These are phyloP conservation scores for Clarias fuscus DNA, from an alignment of 2,797 vertebrate species.

Conservation along the genomic window DNA sequence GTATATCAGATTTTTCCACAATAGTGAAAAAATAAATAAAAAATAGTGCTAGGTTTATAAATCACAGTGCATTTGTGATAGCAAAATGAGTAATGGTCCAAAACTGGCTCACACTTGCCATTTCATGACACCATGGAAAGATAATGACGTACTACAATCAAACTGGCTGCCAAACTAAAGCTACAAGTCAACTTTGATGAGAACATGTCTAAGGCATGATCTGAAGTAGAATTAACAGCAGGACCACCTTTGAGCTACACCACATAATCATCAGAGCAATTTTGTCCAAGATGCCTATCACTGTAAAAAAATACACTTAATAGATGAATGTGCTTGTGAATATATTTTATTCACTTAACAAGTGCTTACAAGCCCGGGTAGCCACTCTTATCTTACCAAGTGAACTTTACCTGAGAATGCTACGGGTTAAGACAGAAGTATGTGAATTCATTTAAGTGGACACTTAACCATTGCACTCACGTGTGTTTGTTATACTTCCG, in stretches of 20 bases:
- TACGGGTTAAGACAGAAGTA: not conserved
- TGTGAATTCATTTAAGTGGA: too few relatives aligned
- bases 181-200: not conserved
- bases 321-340: not conserved
- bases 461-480: too few relatives aligned
- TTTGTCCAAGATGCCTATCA: not conserved
- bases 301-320: not conserved
- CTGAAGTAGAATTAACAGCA: not conserved
- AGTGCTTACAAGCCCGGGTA: not conserved
- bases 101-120: not conserved
- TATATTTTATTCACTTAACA: not conserved
- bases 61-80: not conserved
- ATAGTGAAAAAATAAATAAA: not conserved
- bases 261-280: not conserved
- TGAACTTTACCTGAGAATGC: not conserved
- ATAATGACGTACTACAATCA: not conserved
- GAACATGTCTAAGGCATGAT: not conserved
- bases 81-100: not conserved
- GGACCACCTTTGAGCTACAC: too few relatives aligned
- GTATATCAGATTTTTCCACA: not conserved
- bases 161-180: not conserved
- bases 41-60: not conserved
- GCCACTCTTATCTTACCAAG: not conserved
- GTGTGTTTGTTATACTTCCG: too few relatives aligned
- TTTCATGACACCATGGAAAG: not conserved